Conservation (phyloP, 2,113 vertebrate species). For the Tauraco erythrolophus region DNA sequence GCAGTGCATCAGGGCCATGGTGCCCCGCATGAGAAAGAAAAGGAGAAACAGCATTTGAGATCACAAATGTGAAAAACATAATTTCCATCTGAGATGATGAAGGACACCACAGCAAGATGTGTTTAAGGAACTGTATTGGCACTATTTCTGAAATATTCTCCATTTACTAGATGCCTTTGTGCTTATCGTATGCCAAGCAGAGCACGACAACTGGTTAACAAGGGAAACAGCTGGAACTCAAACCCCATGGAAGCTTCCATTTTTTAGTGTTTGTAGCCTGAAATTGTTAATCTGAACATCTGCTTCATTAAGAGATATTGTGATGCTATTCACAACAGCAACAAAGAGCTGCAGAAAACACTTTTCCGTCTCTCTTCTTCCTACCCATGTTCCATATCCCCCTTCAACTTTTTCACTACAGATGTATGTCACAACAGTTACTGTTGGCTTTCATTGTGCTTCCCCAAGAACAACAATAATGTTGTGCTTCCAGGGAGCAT, state of each 20-base stretch:
- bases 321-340: constrained; percentile 19
- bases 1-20: no score
- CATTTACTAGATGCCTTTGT: background rate
- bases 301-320: constrained; percentile 58
- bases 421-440: background rate
- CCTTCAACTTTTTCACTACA: background rate
- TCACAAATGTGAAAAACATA: background rate
- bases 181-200: background rate
- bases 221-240: background rate
- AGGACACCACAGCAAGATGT: background rate
- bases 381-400: background rate
- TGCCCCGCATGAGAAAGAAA: background rate
- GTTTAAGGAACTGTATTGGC: background rate
- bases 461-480: background rate
- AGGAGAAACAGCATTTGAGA: background rate
- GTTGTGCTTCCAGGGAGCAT: background rate
- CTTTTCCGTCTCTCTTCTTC: background rate
- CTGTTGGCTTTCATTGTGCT: background rate
- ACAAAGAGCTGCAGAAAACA: constrained; percentile 42
- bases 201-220: background rate
- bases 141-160: background rate
- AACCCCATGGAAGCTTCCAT: background rate
- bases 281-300: constrained; percentile 59
- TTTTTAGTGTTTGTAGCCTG: background rate
- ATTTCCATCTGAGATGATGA: background rate